phyloP scores from a whole-genome alignment of 2,113 vertebrate species.

The Microcebus ravelobensis region DNA sequence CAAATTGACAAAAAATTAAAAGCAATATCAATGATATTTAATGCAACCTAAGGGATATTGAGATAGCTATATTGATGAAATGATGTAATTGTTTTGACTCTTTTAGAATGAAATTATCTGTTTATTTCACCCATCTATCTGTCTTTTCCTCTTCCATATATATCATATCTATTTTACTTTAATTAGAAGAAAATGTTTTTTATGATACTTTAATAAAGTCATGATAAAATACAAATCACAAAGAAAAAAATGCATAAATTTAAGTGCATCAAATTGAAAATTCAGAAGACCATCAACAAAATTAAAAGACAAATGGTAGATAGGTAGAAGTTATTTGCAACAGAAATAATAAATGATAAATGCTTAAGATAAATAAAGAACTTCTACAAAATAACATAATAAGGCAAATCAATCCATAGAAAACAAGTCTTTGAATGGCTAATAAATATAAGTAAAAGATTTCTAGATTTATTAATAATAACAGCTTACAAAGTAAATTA shows the following conservation, averaged over 20 bases:
- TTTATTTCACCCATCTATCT: background rate
- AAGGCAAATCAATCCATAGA: background rate
- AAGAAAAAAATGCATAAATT: background rate
- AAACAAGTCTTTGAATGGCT: background rate
- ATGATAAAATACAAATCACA: background rate
- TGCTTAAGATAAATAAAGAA: background rate
- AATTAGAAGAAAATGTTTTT: background rate
- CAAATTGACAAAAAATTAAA: background rate
- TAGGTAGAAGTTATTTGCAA: background rate
- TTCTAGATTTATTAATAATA: background rate
- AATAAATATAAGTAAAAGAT: background rate
- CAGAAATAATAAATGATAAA: background rate
- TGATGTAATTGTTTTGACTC: background rate
- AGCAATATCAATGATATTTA: background rate
- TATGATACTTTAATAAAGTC: background rate
- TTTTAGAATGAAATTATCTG: background rate
- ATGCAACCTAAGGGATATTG: background rate
- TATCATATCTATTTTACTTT: background rate
- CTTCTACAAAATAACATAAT: background rate
- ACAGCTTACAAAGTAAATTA: background rate
- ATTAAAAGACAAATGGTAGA: background rate
- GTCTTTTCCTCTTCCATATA: background rate
- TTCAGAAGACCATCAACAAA: background rate
- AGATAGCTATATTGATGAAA: background rate
- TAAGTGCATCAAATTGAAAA: background rate